Base-by-base conservation (phyloP, 2,113 vertebrate genomes). In the Ramphastos sulfuratus region DNA sequence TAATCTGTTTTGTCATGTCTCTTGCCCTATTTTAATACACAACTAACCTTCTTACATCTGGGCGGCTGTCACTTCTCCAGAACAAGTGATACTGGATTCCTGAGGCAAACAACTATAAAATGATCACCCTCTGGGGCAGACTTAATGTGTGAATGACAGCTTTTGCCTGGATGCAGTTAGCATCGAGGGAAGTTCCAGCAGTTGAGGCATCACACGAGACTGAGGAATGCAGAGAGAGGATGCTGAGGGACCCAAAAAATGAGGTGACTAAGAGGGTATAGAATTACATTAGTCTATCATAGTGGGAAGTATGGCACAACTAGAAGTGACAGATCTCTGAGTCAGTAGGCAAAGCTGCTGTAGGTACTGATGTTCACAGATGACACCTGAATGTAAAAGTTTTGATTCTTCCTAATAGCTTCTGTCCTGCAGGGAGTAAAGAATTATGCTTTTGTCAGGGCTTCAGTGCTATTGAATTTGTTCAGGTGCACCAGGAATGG, bases 1-100 rank as follows among this genome's bases (percentile, higher is more conserved):
- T 92, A 82, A 94, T 89, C 24, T 80, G 50, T 87, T 92, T 87
- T 92, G 81, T 94, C 78, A 58, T 58, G 24, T 87, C 56, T 82
- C 21, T 74, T 94, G 67, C 79, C 60, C 64, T 66, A 50, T 91
- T 89, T 82, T 77, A 76, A 82, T 82, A 80, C 35, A 77, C 46
- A 12, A 30, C 59, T 87, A 85, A 91, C 90, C 50, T 75, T 79
- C 87, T 76, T 92, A 70, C 9, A 52, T 87, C 72, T 94, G 52
- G 85, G 79, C 0, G 5, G 39, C 81, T 94, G 85, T 82, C 69
- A 56, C 54, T 74, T 88, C 42, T 89, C 48, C 44, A 86, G 72
- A 85, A 60, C 46, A 70, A 85, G 55, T 46, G 60, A 64, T 67
- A n/a, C 13, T n/a, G 55, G 31, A 44, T 66, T 89, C 28, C 69